Percentiles rank a stretch among this genome's conserved stretches.
Evolutionary conservation across 1,140 invertebrate genomes (phyloP).

Genomic region (Pseudoatta argentina): DNA sequence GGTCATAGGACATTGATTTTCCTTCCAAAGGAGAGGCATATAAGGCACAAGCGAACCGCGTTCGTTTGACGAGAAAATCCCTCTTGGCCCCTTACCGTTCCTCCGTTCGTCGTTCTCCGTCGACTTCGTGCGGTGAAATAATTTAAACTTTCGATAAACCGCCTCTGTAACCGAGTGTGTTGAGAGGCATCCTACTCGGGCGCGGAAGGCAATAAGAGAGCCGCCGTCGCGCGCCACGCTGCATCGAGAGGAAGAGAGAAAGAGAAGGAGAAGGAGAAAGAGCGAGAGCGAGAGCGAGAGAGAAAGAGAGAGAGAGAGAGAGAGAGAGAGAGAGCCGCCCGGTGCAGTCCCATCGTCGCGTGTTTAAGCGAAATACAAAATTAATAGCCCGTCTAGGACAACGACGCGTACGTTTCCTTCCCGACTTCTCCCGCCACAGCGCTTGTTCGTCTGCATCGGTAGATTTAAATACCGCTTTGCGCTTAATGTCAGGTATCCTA

Average conservation of each 20-base stretch:
- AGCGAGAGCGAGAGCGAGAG: not conserved
- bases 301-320: not conserved
- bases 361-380: conserved; percentile 76
- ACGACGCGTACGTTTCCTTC: conserved; percentile 24
- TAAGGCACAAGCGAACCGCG: conserved; percentile 70
- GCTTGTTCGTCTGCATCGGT: not conserved
- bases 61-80: conserved; percentile 71
- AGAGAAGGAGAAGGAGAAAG: not conserved
- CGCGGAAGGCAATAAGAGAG: conserved; percentile 74
- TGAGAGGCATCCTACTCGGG: conserved; percentile 55
- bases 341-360: conserved; percentile 72
- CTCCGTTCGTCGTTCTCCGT: conserved; percentile 30
- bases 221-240: conserved; percentile 59
- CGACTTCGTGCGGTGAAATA: conserved; percentile 66
- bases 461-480: conserved; percentile 32
- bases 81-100: not conserved
- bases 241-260: not conserved
- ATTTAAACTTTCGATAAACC: conserved; percentile 77
- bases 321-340: conserved; percentile 36
- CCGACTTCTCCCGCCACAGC: not conserved
- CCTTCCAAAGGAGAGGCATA: conserved; percentile 54
- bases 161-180: conserved; percentile 71
- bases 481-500: not conserved
- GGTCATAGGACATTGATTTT: conserved; percentile 76
- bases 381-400: conserved; percentile 70